Percentiles rank a stretch among this genome's conserved stretches.
Conservation (phyloP, 2,797 vertebrate species). For the Otolemur crassicaudatus region DNA sequence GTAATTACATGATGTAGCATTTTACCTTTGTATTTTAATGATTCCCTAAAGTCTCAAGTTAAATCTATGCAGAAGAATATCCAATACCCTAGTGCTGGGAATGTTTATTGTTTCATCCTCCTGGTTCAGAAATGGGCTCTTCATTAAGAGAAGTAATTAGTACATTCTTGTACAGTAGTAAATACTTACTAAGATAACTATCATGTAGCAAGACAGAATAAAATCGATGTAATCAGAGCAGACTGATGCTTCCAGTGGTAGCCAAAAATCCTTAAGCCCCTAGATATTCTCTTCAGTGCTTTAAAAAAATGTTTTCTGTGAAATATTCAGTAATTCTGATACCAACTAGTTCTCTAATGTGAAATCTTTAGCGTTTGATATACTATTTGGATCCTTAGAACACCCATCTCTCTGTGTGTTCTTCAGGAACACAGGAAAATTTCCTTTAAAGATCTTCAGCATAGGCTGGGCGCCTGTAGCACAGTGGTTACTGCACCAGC, state of each 20-base stretch:
- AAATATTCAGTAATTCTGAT: neutral
- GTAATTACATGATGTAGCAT: slow-evolving; percentile 75
- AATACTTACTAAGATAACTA: slow-evolving; percentile 70
- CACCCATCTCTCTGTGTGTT: neutral
- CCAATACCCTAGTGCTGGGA: neutral
- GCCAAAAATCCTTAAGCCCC: slow-evolving; percentile 54
- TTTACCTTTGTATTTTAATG: slow-evolving; percentile 75
- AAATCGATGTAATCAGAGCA: slow-evolving; percentile 78
- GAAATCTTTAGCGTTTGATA: slow-evolving; percentile 18
- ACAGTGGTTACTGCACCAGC: no score
- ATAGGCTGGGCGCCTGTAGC: no score
- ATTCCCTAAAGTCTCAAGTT: slow-evolving; percentile 64
- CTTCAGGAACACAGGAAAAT: neutral
- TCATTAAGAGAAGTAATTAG: slow-evolving; percentile 71
- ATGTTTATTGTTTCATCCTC: slow-evolving; percentile 48
- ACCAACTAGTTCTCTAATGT: slow-evolving; percentile 22
- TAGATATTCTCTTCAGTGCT: slow-evolving; percentile 16
- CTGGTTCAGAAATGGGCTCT: slow-evolving; percentile 65
- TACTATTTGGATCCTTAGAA: slow-evolving; percentile 3
- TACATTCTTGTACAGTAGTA: slow-evolving; percentile 56
- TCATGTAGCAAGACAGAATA: slow-evolving; percentile 67
- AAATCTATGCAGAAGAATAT: slow-evolving; percentile 59
- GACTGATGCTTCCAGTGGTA: slow-evolving; percentile 67
- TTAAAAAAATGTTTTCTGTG: neutral
- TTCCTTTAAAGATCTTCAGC: neutral